Evolutionary conservation across 2,888 invertebrate genomes (phyloP).

Genomic region (Rhabditoides inermis): DNA sequence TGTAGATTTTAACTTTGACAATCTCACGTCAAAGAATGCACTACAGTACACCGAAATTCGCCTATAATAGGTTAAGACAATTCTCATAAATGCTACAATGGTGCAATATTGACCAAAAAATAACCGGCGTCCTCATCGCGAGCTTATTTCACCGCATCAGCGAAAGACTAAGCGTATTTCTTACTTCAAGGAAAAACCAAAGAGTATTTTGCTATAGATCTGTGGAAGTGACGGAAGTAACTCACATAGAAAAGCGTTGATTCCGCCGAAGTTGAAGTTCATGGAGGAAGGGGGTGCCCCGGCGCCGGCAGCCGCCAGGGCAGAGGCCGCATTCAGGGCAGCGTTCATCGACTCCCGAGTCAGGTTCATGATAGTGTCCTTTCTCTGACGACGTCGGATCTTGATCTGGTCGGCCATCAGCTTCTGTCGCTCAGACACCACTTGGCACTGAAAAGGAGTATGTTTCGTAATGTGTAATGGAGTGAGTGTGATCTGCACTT

Average conservation of each 20-base stretch:
- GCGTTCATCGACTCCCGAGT: constrained; percentile 35
- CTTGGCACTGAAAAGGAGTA: constrained; percentile 35
- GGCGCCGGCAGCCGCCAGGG: constrained; percentile 18
- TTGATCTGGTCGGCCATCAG: constrained; percentile 51
- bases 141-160: no score
- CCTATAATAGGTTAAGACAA: no score
- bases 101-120: no score
- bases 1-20: no score
- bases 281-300: no score
- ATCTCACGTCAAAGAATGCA: no score
- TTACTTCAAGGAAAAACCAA: not conserved
- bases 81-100: no score
- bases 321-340: constrained; percentile 30
- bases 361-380: constrained; percentile 43
- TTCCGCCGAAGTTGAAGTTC: constrained; percentile 13
- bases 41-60: no score
- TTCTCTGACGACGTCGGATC: constrained; percentile 43
- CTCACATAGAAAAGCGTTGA: constrained; percentile 27
- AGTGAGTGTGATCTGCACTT: no score
- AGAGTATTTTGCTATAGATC: not conserved
- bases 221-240: no score
- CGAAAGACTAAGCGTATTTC: not conserved
- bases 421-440: constrained; percentile 46
- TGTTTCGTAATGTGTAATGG: no score
- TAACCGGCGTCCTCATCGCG: no score